These are phyloP conservation scores for Trissoscelio sp. DNA, from an alignment of 2,888 invertebrate species.

Conservation along the genomic window DNA sequence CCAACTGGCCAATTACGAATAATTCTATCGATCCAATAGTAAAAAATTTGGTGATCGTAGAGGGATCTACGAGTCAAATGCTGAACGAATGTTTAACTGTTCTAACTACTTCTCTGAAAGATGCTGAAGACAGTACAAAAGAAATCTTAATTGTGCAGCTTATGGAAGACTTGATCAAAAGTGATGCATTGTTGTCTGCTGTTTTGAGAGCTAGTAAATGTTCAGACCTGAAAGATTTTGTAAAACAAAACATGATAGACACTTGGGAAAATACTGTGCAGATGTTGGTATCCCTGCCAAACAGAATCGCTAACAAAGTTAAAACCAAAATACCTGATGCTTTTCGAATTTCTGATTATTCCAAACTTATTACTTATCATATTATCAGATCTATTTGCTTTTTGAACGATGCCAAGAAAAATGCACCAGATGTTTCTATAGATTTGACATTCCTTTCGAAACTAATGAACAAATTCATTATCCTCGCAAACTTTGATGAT, in stretches of 20 bases:
- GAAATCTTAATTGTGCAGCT: no score
- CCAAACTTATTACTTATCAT: slow-evolving; percentile 86
- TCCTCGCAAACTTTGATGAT: slow-evolving; percentile 85
- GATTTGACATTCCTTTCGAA: slow-evolving; percentile 84
- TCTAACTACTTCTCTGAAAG: slow-evolving; percentile 84
- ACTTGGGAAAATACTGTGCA: slow-evolving; percentile 86
- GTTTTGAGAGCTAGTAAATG: slow-evolving; percentile 82
- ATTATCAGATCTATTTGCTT: slow-evolving; percentile 87
- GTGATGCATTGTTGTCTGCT: slow-evolving; percentile 85
- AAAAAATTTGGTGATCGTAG: slow-evolving; percentile 84
- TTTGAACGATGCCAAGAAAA: slow-evolving; percentile 83
- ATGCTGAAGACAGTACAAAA: slow-evolving; percentile 77
- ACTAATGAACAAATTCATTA: slow-evolving; percentile 86
- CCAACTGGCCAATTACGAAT: slow-evolving; percentile 85
- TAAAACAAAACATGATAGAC: slow-evolving; percentile 74
- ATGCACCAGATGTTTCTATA: slow-evolving; percentile 78
- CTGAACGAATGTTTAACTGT: slow-evolving; percentile 84
- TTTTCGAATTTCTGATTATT: slow-evolving; percentile 86
- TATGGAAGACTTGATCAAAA: slow-evolving; percentile 84
- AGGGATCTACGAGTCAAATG: slow-evolving; percentile 82
- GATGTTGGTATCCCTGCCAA: slow-evolving; percentile 88
- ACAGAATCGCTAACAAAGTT: slow-evolving; percentile 88
- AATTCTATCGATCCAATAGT: slow-evolving; percentile 83
- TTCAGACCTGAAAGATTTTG: slow-evolving; percentile 5
- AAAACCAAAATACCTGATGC: slow-evolving; percentile 85